Base-by-base conservation (phyloP, 2,888 invertebrate species). In the Tachina fera region DNA sequence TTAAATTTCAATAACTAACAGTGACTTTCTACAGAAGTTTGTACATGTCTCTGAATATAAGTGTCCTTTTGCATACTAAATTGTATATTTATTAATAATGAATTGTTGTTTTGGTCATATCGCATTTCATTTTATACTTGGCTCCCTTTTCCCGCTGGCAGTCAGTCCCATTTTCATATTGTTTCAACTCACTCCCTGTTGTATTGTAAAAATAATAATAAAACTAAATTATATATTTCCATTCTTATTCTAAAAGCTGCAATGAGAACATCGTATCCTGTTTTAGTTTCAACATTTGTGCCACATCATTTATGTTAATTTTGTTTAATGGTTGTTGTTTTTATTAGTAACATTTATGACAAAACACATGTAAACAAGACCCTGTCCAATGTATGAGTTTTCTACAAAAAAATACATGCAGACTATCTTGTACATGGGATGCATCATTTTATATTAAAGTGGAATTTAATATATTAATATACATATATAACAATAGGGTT, bases 301-400 rank as follows among this genome's bases (percentile, higher is more conserved):
- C 83, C 83, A 86, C 86, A 83, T 86, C 86, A 79, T 71, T 79
- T 82, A 76, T 86, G 83, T 83, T 31, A 71, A 79, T 41, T 71
- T 79, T 71, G 65, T 49, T 80, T 53, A 1, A n/a, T 68, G 19
- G 56, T 41, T 60, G 41, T 56, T 72, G 49, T 16, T 79, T 67
- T 65, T 68, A 68, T 58, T 61, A 49, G 67, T 43, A 76, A 83
- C 83, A 68, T 83, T 76, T 79, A 47, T 53, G 53, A 72, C 14
- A 49, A 41, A 76, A 84, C 75, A 79, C 56, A 79, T 74, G 61
- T 74, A 75, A 9, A 60, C 41, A 61, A 75, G 60, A 65, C 61
- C 51, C 67, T 31, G 31, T 5, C 31, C 31, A 31, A 56, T 63
- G 65, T 60, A 60, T 16, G 51, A 49, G 49, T 22, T 41, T 65